These are phyloP conservation scores for Pseudorhiza aurosa DNA, from an alignment of 30 jellyfish, hydroid and myxozoan genomes.

Conservation along the genomic window DNA sequence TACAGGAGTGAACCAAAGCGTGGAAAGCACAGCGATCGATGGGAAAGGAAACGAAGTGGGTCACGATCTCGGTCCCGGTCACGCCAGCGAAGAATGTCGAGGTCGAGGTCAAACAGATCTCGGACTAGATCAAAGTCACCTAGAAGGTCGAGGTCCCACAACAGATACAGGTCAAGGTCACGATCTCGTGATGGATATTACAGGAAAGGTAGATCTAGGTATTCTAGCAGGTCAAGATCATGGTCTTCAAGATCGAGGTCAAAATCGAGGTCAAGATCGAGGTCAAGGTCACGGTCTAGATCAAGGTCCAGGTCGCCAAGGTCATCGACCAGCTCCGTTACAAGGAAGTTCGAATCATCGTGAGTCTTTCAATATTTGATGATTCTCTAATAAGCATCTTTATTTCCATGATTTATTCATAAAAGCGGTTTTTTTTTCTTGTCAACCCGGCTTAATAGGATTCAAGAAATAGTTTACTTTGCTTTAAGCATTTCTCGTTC, in stretches of 20 bases:
- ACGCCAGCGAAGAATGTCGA: conserved; percentile 56
- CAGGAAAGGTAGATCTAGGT: background rate
- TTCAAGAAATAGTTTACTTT: too few relatives aligned
- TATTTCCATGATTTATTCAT: too few relatives aligned
- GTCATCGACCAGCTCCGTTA: conserved; percentile 30
- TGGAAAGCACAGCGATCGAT: conserved; percentile 35
- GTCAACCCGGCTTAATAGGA: too few relatives aligned
- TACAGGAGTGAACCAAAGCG: background rate
- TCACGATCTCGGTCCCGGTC: conserved; percentile 66
- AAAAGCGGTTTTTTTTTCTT: too few relatives aligned
- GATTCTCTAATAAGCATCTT: too few relatives aligned
- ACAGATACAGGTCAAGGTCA: conserved; percentile 72
- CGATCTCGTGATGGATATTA: conserved; percentile 56
- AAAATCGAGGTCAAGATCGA: conserved; percentile 37
- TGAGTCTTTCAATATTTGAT: conserved; percentile 68
- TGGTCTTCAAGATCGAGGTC: conserved; percentile 48
- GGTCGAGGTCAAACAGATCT: conserved; percentile 49
- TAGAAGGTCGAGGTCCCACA: conserved; percentile 71
- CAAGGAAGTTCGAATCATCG: conserved; percentile 71
- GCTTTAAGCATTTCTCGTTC: too few relatives aligned
- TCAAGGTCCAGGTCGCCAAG: conserved; percentile 68
- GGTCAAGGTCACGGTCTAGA: conserved; percentile 46
- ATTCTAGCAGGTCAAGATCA: conserved; percentile 39
- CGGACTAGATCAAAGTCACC: conserved; percentile 73
- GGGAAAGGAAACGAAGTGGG: too few relatives aligned